These are phyloP conservation scores for Gastrophryne carolinensis DNA, from an alignment of 2,797 vertebrate species.

Conservation along the genomic window DNA sequence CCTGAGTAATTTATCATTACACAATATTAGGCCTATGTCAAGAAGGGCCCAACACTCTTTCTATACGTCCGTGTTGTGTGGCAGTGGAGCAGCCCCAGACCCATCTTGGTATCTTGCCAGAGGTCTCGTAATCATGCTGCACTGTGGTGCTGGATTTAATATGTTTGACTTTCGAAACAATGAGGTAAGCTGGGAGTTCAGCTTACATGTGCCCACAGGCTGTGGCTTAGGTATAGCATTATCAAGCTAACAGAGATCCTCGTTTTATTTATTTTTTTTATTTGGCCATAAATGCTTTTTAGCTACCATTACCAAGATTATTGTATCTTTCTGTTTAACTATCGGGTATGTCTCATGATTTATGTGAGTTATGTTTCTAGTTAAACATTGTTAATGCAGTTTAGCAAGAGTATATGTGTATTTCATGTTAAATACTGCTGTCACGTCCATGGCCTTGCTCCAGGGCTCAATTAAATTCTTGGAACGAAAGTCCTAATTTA, in stretches of 20 bases:
- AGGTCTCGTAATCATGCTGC: neutral
- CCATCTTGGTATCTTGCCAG: neutral
- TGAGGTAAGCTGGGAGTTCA: constrained; percentile 15
- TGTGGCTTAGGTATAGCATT: neutral
- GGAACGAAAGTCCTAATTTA: constrained; percentile 42
- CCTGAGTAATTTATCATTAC: constrained; percentile 18
- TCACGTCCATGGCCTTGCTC: neutral
- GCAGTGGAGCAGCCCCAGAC: neutral
- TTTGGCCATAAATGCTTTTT: neutral
- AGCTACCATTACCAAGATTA: neutral
- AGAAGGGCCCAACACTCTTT: neutral
- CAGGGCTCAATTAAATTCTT: constrained; percentile 41
- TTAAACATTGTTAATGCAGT: neutral
- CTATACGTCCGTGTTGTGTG: neutral
- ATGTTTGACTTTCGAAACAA: constrained; percentile 2
- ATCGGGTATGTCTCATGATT: neutral
- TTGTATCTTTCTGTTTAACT: neutral
- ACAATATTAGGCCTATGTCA: neutral
- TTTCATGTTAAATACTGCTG: constrained; percentile 1
- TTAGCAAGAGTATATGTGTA: constrained; percentile 3
- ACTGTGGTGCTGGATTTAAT: constrained; percentile 3
- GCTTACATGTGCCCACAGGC: constrained; percentile 1
- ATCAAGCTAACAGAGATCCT: neutral
- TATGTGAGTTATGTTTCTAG: neutral
- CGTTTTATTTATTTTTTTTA: no score